Evolutionary conservation across 2,113 vertebrate species (phyloP).

Genomic region (Notechis scutatus): DNA sequence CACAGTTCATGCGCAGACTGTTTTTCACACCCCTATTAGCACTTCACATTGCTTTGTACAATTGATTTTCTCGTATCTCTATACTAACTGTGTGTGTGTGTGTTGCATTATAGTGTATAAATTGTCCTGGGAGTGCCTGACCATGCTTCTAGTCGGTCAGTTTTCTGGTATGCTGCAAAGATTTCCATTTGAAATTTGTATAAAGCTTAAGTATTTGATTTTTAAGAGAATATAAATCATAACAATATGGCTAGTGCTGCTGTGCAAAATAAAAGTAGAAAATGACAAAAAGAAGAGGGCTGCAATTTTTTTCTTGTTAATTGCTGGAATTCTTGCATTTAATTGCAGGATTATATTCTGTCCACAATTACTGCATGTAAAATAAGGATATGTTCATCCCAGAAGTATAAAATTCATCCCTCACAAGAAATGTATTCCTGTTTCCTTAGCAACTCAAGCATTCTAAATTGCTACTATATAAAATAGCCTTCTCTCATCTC

Average conservation of each 20-base stretch:
- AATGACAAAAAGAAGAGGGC: not conserved
- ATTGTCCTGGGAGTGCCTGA: not conserved
- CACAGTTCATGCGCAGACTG: not conserved
- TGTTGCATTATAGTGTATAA: not conserved
- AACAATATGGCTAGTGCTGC: not conserved
- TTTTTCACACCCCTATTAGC: not conserved
- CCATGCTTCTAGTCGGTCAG: not conserved
- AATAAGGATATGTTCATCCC: not conserved
- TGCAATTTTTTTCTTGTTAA: not conserved
- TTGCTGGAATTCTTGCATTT: not conserved
- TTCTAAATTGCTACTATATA: not conserved
- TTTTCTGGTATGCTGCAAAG: not conserved
- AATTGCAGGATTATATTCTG: not conserved
- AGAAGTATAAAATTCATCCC: not conserved
- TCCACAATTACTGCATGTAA: not conserved
- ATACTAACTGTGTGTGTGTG: not conserved
- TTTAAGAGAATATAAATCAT: not conserved
- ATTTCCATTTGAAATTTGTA: not conserved
- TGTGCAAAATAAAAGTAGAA: not conserved
- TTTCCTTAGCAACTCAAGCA: not conserved
- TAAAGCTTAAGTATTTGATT: not conserved
- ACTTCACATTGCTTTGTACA: not conserved
- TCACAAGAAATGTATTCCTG: not conserved
- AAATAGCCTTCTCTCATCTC: not conserved
- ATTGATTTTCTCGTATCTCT: too few relatives aligned